Base-by-base conservation (phyloP, 2,113 vertebrate genomes). In the Centrocercus urophasianus region DNA sequence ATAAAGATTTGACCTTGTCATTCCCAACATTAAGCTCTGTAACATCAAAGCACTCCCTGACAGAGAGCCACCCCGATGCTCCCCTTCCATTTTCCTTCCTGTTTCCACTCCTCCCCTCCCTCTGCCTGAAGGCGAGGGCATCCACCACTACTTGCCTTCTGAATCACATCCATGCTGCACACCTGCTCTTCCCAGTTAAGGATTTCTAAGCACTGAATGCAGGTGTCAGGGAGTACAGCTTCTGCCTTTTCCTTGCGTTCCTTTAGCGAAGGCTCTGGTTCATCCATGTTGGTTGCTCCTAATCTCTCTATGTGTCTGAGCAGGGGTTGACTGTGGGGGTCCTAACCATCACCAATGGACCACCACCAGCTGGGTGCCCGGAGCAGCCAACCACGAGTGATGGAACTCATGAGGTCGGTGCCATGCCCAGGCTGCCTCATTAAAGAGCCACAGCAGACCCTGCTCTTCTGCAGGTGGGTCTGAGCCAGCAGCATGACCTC, bases 391-490 rank as follows among this genome's bases (percentile, higher is more conserved):
- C 21, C 2, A 2, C 11, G 4, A 50, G 18, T 6, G 32, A 8
- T 19, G 34, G 21, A 11, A 71, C 36, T 70, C 82, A 57, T 71
- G 86, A 90, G 17, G 40, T 73, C 73, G 28, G 18, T n/a, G 43
- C 1, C 3, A 14, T 54, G 25, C 52, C 27, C 14, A 28, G 52
- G 52, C 52, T 54, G 52, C 52, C 27, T 54, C 52, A 27, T 54
- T 54, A 54, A 54, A 54, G 27, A 54, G 14, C 14, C 52, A 28
- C 14, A 54, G 42, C 65, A 65, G 16, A 21, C 22, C 43, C 73
- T 0, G 1, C 30, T 77, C 30, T 15, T 64, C n/a, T 1, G 0
- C 9, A 42, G 30, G 0, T 4, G 10, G 9, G 11, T 22, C 40
- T 14, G 34, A 71, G 42, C 13, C 59, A 24, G 32, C 22, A 40